Conservation (phyloP, 2,888 invertebrate species). For the Drosophila setosimentum region DNA sequence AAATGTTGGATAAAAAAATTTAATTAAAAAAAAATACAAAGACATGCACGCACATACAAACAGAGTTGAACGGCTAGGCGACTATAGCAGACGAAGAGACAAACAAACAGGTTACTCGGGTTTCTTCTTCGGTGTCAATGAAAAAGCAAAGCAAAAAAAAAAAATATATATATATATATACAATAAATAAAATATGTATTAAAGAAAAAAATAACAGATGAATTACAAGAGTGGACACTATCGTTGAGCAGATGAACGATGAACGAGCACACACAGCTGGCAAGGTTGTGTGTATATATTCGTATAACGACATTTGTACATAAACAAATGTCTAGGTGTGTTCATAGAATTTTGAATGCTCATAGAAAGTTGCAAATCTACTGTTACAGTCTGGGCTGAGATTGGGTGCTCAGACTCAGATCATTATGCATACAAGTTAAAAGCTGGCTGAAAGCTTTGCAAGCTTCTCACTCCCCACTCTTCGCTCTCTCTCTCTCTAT, state of each 20-base stretch:
- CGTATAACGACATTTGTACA: background rate
- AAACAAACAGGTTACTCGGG: slow-evolving; percentile 78
- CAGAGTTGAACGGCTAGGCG: slow-evolving; percentile 45
- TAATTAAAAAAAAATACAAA: slow-evolving; percentile 43
- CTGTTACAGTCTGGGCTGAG: slow-evolving; percentile 29
- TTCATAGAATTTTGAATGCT: slow-evolving; percentile 54
- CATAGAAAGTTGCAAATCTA: slow-evolving; percentile 66
- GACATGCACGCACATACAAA: slow-evolving; percentile 1
- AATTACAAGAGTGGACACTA: slow-evolving; percentile 47
- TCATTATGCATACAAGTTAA: slow-evolving; percentile 43
- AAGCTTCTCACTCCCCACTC: slow-evolving; percentile 9
- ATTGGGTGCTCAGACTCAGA: slow-evolving; percentile 23
- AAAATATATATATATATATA: background rate
- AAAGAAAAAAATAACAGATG: slow-evolving; percentile 43
- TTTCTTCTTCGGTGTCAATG: slow-evolving; percentile 80
- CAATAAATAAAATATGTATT: slow-evolving; percentile 35
- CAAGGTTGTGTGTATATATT: slow-evolving; percentile 30
- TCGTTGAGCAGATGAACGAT: slow-evolving; percentile 41
- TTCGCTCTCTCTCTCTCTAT: slow-evolving; percentile 14
- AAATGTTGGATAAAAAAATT: slow-evolving; percentile 48
- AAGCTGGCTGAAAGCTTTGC: slow-evolving; percentile 51
- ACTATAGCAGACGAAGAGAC: slow-evolving; percentile 42
- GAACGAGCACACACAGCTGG: slow-evolving; percentile 41
- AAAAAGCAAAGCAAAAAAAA: slow-evolving; percentile 54
- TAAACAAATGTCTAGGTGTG: slow-evolving; percentile 29